Conservation (phyloP, 1,140 invertebrate species). For the Brachionus rubens region DNA sequence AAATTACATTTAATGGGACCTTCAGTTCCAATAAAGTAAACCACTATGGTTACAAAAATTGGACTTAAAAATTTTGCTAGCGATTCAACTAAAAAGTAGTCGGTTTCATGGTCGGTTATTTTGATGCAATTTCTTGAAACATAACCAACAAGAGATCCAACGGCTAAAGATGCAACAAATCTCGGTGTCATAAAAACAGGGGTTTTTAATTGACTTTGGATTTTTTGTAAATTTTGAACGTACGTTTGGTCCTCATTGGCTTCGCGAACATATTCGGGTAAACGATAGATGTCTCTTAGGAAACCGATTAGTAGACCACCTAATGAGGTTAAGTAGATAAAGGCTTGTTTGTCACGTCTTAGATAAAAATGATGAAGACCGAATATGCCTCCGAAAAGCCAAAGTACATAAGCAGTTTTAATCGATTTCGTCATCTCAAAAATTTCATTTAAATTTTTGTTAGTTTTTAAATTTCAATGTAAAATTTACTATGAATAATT, state of each 20-base stretch:
- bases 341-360: constrained; percentile 79
- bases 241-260: constrained; percentile 75
- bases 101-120: constrained; percentile 30
- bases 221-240: constrained; percentile 66
- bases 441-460: background rate
- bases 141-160: constrained; percentile 76
- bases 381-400: constrained; percentile 79
- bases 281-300: constrained; percentile 76
- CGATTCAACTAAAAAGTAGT: constrained; percentile 70
- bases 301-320: constrained; percentile 83
- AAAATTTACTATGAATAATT: too few species aligned
- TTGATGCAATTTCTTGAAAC: constrained; percentile 63
- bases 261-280: constrained; percentile 80
- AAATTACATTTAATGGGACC: constrained; percentile 56
- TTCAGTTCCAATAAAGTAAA: constrained; percentile 65
- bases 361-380: constrained; percentile 88
- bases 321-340: constrained; percentile 78
- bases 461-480: background rate
- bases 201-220: constrained; percentile 68
- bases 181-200: constrained; percentile 74
- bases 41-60: constrained; percentile 45
- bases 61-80: constrained; percentile 67
- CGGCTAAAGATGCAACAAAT: constrained; percentile 72
- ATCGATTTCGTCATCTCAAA: constrained; percentile 66
- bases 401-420: constrained; percentile 73